phyloP scores from a whole-genome alignment of 2,113 vertebrate genomes.

The Phaethornis superciliosus region DNA sequence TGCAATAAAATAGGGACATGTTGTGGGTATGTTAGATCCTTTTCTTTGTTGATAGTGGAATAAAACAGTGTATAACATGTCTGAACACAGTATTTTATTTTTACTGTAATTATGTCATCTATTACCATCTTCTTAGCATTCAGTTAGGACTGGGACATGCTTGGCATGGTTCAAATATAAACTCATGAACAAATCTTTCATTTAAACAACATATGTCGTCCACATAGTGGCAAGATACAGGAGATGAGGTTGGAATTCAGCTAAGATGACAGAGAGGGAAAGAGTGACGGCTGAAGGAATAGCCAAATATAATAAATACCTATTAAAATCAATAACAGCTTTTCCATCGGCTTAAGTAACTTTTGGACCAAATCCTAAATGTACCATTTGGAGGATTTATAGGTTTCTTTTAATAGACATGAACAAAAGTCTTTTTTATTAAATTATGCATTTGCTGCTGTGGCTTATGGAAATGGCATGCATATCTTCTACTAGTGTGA shows the following conservation, averaged over 20 bases:
- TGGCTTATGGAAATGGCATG: conserved; percentile 43
- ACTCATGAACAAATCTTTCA: conserved; percentile 7
- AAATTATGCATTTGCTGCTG: conserved; percentile 47
- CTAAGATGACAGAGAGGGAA: conserved; percentile 44
- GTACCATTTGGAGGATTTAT: conserved; percentile 63
- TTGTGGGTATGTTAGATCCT: neutral
- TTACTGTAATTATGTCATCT: conserved; percentile 53
- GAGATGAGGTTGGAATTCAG: conserved; percentile 14
- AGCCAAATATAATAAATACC: conserved; percentile 64
- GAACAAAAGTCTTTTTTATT: conserved; percentile 66
- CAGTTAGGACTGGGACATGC: neutral
- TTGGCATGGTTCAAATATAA: conserved; percentile 35
- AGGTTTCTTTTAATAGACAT: conserved; percentile 44
- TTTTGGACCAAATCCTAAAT: conserved; percentile 56
- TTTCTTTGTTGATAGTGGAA: neutral
- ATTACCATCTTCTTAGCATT: conserved; percentile 35
- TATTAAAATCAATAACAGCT: conserved; percentile 70
- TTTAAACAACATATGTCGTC: conserved; percentile 35
- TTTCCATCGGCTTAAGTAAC: conserved; percentile 55
- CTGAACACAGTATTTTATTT: conserved; percentile 24
- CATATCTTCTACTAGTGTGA: conserved; percentile 32
- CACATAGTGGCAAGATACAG: conserved; percentile 19
- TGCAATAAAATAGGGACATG: neutral
- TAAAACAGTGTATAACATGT: neutral
- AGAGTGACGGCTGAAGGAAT: conserved; percentile 28